These are phyloP conservation scores for Mormyrops boulengeri DNA, from an alignment of 2,797 vertebrate genomes.

Conservation along the genomic window DNA sequence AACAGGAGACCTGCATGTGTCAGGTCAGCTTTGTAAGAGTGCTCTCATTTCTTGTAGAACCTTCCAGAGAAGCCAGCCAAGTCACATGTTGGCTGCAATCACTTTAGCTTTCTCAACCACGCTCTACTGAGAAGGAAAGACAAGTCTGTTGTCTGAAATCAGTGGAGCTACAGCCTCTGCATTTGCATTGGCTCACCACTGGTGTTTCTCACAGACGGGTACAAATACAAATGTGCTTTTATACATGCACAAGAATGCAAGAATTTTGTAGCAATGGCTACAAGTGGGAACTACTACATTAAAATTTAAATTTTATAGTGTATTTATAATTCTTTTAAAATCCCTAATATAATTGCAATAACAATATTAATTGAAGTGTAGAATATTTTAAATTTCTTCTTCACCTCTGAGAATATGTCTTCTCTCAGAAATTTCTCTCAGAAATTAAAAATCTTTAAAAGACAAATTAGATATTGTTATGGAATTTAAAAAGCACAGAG, in stretches of 20 bases:
- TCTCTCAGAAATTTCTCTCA: background rate
- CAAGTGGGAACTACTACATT: background rate
- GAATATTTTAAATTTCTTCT: background rate
- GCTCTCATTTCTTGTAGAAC: conserved; percentile 45
- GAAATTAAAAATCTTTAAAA: conserved; percentile 3
- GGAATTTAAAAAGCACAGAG: background rate
- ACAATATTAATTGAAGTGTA: background rate
- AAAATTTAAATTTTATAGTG: background rate
- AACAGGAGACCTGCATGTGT: conserved; percentile 49
- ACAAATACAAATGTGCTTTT: background rate
- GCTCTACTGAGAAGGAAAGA: conserved; percentile 19
- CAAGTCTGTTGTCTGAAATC: background rate
- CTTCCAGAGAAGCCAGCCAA: conserved; percentile 40
- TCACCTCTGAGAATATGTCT: background rate
- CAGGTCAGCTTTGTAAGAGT: conserved; percentile 58
- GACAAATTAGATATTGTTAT: background rate
- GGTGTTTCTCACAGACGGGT: conserved; percentile 2
- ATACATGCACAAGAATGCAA: background rate
- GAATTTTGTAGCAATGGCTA: background rate
- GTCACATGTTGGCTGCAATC: background rate
- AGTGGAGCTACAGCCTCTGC: background rate
- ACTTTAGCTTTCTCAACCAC: background rate
- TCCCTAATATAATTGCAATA: background rate
- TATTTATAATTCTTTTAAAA: background rate
- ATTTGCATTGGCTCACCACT: conserved; percentile 4